Percentiles rank a stretch among this genome's conserved stretches.
These are phyloP conservation scores for Garrulus glandarius DNA, from an alignment of 2,797 vertebrate species.

Conservation along the genomic window DNA sequence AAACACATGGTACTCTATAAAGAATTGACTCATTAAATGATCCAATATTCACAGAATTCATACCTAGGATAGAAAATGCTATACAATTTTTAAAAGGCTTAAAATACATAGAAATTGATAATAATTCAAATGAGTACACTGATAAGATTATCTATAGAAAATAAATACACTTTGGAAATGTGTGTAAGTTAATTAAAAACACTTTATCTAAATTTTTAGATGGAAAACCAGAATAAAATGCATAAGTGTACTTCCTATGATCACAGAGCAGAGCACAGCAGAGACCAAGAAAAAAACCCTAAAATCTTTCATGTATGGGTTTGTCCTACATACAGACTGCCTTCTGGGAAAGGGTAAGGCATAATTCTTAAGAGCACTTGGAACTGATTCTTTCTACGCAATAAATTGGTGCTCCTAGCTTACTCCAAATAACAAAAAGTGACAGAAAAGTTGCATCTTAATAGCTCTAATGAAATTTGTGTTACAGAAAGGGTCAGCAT, in stretches of 20 bases:
- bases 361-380: background rate
- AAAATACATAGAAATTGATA: background rate
- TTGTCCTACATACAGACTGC: background rate
- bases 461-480: background rate
- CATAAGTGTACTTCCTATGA: fast-evolving
- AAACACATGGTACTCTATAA: background rate
- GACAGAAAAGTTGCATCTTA: background rate
- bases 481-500: background rate
- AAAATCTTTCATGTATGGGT: background rate
- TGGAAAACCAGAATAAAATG: background rate
- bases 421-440: background rate
- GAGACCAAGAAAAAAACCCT: background rate
- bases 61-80: background rate
- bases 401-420: background rate
- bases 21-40: background rate
- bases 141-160: background rate
- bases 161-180: background rate
- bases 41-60: background rate
- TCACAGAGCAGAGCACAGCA: background rate
- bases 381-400: background rate
- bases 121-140: background rate
- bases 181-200: background rate
- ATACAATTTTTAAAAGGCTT: background rate
- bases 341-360: background rate
- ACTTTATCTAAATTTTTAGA: background rate